These are phyloP conservation scores for Epinephelus moara DNA, from an alignment of 2,113 vertebrate species.

Conservation along the genomic window DNA sequence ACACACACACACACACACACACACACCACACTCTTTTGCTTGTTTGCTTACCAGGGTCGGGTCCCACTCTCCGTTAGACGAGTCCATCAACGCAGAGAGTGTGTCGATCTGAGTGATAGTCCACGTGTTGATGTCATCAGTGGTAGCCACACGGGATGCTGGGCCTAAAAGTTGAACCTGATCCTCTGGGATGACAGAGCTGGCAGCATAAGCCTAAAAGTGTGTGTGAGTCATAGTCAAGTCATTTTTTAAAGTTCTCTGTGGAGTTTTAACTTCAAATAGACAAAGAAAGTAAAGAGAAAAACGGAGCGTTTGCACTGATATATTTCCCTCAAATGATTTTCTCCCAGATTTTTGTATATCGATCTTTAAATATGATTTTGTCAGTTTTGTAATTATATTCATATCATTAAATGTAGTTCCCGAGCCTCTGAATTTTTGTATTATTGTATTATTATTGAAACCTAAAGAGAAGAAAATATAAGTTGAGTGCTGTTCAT, in stretches of 20 bases:
- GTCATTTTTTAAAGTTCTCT: not conserved
- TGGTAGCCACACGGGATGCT: slow-evolving; percentile 70
- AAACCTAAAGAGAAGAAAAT: too few relatives aligned
- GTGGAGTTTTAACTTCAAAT: not conserved
- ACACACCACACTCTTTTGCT: not conserved
- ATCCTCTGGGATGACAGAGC: slow-evolving; percentile 62
- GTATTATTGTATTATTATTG: too few relatives aligned
- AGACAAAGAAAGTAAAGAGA: not conserved
- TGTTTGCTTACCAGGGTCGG: slow-evolving; percentile 65
- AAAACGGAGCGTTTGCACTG: too few relatives aligned
- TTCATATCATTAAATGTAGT: too few relatives aligned
- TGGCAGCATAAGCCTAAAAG: slow-evolving; percentile 70
- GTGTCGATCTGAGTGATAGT: slow-evolving; percentile 80
- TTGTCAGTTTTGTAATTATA: too few relatives aligned
- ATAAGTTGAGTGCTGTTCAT: too few relatives aligned
- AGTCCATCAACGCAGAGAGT: slow-evolving; percentile 74
- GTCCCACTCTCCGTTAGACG: slow-evolving; percentile 70
- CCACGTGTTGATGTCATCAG: slow-evolving; percentile 75
- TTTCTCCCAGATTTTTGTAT: too few relatives aligned
- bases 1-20: not conserved
- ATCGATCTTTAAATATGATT: too few relatives aligned
- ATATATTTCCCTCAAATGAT: too few relatives aligned
- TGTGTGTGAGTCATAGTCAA: not conserved
- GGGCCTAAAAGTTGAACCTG: slow-evolving; percentile 75
- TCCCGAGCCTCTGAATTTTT: too few relatives aligned